phyloP scores from a whole-genome alignment of 2,113 vertebrate genomes.

The Platichthys flesus region DNA sequence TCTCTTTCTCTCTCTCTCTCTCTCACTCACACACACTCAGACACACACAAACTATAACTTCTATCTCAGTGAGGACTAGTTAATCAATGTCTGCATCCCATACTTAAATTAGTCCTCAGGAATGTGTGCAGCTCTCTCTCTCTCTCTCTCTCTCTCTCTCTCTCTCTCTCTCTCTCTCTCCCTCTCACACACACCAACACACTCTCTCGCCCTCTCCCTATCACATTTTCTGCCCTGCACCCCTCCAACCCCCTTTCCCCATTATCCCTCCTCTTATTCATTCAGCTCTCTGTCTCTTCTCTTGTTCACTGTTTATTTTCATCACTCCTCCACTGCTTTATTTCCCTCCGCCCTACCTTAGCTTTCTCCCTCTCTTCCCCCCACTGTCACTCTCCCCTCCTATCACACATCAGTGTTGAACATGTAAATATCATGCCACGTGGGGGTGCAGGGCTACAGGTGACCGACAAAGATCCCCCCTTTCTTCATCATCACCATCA shows the following conservation, averaged over 20 bases:
- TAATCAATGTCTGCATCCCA: no score
- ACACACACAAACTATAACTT: background rate
- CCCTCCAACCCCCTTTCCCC: slow-evolving; percentile 8
- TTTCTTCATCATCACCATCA: background rate
- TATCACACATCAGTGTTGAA: slow-evolving; percentile 43
- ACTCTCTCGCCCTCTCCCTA: background rate
- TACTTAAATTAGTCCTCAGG: no score
- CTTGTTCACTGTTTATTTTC: background rate
- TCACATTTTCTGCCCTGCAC: slow-evolving; percentile 7
- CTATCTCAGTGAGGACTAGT: no score
- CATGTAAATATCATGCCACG: slow-evolving; percentile 74
- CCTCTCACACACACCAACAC: background rate
- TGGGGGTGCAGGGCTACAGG: slow-evolving; percentile 70
- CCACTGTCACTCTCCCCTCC: background rate
- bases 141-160: no score
- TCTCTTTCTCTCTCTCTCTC: background rate
- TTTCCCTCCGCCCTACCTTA: no score
- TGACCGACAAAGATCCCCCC: slow-evolving; percentile 30
- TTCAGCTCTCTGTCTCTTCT: slow-evolving; percentile 48
- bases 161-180: no score
- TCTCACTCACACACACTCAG: background rate
- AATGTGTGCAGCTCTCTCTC: no score
- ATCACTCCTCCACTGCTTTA: no score
- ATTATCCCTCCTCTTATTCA: slow-evolving; percentile 60
- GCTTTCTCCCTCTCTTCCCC: no score